Conservation (phyloP, 2,113 vertebrate genomes). For the Tachysurus vachellii region DNA sequence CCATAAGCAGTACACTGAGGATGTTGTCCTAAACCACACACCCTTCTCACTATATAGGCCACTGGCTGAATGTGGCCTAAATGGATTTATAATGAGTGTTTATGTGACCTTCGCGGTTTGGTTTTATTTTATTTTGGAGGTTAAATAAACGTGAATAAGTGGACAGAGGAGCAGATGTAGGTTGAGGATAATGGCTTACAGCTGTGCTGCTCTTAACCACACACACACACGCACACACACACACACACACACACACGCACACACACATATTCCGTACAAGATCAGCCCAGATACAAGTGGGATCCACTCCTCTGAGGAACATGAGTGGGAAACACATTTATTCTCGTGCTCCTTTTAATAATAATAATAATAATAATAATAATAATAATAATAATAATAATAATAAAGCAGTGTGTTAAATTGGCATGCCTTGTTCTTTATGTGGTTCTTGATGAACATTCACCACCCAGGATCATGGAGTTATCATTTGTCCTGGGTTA, state of each 20-base stretch:
- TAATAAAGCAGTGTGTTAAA: too few relatives aligned
- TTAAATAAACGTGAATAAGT: constrained; percentile 24
- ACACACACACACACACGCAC: constrained; percentile 26
- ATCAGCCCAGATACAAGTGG: neutral
- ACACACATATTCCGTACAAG: constrained; percentile 1
- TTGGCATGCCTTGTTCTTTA: too few relatives aligned
- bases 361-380: too few relatives aligned
- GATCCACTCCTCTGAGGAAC: too few relatives aligned
- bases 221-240: constrained; percentile 23
- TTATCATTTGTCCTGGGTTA: too few relatives aligned
- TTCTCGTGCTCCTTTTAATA: too few relatives aligned
- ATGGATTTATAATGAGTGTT: constrained; percentile 29
- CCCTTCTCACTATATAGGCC: neutral
- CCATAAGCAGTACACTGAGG: neutral
- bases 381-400: too few relatives aligned
- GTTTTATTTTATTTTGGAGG: constrained; percentile 30
- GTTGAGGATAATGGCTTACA: constrained; percentile 22
- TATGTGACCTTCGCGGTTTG: neutral
- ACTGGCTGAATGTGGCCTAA: neutral
- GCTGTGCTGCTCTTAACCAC: constrained; percentile 40
- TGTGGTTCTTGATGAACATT: too few relatives aligned
- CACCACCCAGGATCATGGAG: too few relatives aligned
- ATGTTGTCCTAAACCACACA: neutral
- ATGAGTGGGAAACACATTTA: too few relatives aligned
- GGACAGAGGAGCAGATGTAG: constrained; percentile 14